Base-by-base conservation (phyloP, 1,140 invertebrate genomes). In the Lepeophtheirus salmonis region DNA sequence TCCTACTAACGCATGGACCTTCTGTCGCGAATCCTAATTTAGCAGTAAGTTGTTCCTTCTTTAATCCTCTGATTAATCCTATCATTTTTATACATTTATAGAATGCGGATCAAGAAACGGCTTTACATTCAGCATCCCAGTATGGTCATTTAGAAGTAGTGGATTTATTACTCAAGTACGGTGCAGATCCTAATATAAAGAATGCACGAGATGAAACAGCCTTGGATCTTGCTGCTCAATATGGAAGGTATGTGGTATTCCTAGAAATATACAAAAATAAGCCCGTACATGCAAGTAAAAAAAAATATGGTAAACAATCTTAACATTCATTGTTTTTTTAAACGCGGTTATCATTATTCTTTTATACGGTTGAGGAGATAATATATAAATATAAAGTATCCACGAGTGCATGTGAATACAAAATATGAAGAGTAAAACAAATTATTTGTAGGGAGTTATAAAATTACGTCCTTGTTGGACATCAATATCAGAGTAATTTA, bases 61-160 rank as follows among this genome's bases (percentile, higher is more conserved):
- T 50, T 62, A 65, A 22, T 16, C 50, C 12, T 52, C 50, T 41
- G 30, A 41, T 10, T n/a, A 41, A 41, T 41, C 30, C 30, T n/a
- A 41, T 6, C 30, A 41, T 41, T n/a, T 10, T 41, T 41, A 41
- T 41, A 41, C n/a, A 41, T 41, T 77, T 76, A 30, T 77, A 92
- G 84, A 96, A 91, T 56, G 80, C 83, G 67, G 86, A 89, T 70
- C 84, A 87, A 66, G 91, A 97, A 71, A 94, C 91, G 20, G 84
- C 91, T 13, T 74, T 97, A 63, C 87, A 96, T 68, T 89, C 84
- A 70, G 90, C 91, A 0, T 84, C 90, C 56, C 90, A 97, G 70
- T 92, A 91, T 72, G 92, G 91, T 6, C 88, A 94, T 70, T 83
- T 83, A 54, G 79, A 80, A 61, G 88, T 91, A n/a, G 83, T 96